Conservation (phyloP, 2,797 vertebrate genomes). For the Rachycentron canadum region DNA sequence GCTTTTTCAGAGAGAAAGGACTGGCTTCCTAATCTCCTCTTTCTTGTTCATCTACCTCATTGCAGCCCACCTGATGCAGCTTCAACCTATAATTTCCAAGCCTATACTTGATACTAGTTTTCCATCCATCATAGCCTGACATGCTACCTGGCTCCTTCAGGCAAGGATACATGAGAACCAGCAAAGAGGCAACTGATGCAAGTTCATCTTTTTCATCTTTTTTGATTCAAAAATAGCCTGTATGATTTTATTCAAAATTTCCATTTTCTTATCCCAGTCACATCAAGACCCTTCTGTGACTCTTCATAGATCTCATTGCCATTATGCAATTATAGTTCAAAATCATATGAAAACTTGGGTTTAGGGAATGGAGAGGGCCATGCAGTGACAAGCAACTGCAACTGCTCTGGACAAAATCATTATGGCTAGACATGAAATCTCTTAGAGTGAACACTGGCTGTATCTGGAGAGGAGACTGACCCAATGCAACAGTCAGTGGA, state of each 20-base stretch:
- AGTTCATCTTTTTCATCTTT: neutral
- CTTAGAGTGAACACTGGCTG: no score
- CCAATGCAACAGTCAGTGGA: no score
- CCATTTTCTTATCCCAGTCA: slow-evolving; percentile 1
- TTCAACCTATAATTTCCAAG: slow-evolving; percentile 6
- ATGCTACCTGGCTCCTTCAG: slow-evolving; percentile 8
- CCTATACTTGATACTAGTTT: slow-evolving; percentile 12
- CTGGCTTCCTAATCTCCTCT: slow-evolving; percentile 2
- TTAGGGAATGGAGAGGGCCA: no score
- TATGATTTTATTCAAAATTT: slow-evolving; percentile 9
- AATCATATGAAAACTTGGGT: no score
- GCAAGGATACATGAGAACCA: slow-evolving; percentile 1
- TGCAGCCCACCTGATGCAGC: neutral
- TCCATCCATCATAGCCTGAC: slow-evolving; percentile 8
- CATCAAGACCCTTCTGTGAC: neutral
- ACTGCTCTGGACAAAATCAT: no score
- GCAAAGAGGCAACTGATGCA: slow-evolving; percentile 4
- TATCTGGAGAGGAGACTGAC: no score
- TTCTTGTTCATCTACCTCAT: neutral
- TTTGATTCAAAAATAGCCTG: slow-evolving; percentile 15
- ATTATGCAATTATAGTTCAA: no score
- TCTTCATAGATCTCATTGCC: slow-evolving; percentile 1
- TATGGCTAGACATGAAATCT: no score
- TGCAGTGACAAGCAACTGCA: no score
- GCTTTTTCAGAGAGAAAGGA: slow-evolving; percentile 16